Conservation (phyloP, 2,113 vertebrate species). For the Balaenoptera acutorostrata region DNA sequence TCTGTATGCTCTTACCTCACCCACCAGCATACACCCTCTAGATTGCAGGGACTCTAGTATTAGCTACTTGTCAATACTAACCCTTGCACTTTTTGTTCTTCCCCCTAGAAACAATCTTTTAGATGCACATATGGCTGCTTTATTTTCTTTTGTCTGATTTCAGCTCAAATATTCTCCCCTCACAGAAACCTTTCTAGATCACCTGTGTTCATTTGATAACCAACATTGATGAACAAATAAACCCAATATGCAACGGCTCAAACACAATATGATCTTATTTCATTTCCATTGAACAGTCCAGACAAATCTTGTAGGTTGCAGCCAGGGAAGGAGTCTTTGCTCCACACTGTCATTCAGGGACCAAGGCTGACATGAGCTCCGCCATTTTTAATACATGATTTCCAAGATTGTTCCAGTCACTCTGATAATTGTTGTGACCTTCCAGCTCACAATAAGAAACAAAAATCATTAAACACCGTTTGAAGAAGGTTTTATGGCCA, state of each 20-base stretch:
- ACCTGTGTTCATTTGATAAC: not conserved
- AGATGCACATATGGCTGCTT: not conserved
- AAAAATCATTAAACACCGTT: not conserved
- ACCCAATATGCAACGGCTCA: not conserved
- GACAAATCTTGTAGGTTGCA: not conserved
- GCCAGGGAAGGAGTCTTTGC: not conserved
- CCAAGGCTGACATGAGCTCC: not conserved
- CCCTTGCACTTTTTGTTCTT: not conserved
- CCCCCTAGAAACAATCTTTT: not conserved
- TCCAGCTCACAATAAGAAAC: not conserved
- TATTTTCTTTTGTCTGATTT: not conserved
- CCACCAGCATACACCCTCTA: not conserved
- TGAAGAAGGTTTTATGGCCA: not conserved
- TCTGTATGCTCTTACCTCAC: not conserved
- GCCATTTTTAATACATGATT: not conserved
- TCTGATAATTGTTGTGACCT: not conserved
- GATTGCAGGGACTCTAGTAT: accelerated
- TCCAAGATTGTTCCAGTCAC: not conserved
- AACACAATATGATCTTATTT: not conserved
- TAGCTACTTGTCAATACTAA: not conserved
- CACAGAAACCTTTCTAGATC: not conserved
- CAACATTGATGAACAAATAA: not conserved
- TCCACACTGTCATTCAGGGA: not conserved
- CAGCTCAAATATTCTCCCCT: not conserved
- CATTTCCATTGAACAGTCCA: not conserved